Conservation (phyloP, 2,888 invertebrate genomes). For the Tetragonisca angustula region DNA sequence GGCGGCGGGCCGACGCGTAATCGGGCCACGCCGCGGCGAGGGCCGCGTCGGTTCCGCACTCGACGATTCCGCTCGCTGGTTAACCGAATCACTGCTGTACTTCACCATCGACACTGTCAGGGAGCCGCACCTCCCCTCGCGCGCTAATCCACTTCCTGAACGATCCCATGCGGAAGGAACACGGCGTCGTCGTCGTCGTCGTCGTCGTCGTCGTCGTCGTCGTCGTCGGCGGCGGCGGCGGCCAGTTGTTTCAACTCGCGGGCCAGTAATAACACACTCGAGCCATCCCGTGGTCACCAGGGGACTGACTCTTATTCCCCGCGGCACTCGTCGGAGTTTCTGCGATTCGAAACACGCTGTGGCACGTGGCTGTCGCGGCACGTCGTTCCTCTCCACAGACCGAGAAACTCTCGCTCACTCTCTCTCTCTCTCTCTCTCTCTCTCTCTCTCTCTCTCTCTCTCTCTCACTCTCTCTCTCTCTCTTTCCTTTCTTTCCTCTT, state of each 20-base stretch:
- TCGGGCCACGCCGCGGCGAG: constrained; percentile 46
- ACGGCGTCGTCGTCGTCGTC: background rate
- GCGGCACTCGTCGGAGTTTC: constrained; percentile 40
- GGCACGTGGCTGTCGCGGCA: constrained; percentile 46
- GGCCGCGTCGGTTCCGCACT: constrained; percentile 47
- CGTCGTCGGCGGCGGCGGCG: background rate
- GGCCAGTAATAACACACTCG: constrained; percentile 50
- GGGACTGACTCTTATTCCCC: background rate
- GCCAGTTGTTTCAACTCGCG: constrained; percentile 28
- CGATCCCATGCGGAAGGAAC: constrained; percentile 72
- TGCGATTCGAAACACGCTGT: constrained; percentile 13
- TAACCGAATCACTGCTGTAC: constrained; percentile 53
- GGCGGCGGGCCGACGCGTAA: constrained; percentile 38
- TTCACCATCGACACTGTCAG: constrained; percentile 72
- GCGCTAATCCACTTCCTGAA: constrained; percentile 75
- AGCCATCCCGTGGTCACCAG: constrained; percentile 48
- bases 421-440: no score
- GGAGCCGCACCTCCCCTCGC: constrained; percentile 75
- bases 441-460: no score
- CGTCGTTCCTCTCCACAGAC: constrained; percentile 26
- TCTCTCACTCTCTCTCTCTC: no score
- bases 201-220: background rate
- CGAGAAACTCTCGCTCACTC: no score
- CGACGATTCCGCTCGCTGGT: constrained; percentile 39
- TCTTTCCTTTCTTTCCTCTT: background rate